Conservation (phyloP, 2,113 vertebrate species). For the Pseudorhombus dupliciocellatus region DNA sequence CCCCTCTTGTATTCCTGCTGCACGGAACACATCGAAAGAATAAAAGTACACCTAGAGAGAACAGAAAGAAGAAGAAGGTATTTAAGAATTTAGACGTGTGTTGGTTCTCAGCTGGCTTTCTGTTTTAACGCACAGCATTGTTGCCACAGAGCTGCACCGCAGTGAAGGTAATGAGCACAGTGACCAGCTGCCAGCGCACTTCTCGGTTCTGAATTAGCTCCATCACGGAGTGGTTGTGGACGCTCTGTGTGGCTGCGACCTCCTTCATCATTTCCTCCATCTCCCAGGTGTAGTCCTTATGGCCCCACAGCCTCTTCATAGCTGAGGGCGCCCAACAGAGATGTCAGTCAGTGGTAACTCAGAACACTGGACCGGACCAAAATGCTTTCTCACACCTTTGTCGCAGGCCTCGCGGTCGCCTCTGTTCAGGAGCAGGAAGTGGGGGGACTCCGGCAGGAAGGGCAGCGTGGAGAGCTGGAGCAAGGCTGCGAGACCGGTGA, state of each 20-base stretch:
- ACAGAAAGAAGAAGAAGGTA: not conserved
- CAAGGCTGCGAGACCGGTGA: constrained; percentile 72
- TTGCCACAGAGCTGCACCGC: constrained; percentile 86
- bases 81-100: not conserved
- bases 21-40: constrained; percentile 81
- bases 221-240: constrained; percentile 65
- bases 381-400: constrained; percentile 69
- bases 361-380: not conserved
- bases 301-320: constrained; percentile 81
- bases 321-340: constrained; percentile 63
- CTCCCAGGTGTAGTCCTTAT: constrained; percentile 74
- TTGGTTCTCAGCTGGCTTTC: too few species aligned
- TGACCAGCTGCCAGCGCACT: constrained; percentile 80
- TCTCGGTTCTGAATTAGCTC: constrained; percentile 77
- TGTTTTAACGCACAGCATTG: constrained; percentile 84
- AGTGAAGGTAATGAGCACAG: constrained; percentile 65
- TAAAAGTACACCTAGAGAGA: constrained; percentile 85
- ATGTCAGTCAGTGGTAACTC: not conserved
- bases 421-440: constrained; percentile 83
- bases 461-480: constrained; percentile 83
- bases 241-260: constrained; percentile 67
- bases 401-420: constrained; percentile 80
- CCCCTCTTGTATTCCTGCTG: constrained; percentile 77
- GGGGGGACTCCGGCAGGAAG: constrained; percentile 87
- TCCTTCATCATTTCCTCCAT: constrained; percentile 85